Conservation (phyloP, 1,140 invertebrate species). For the Liolophura sinensis region DNA sequence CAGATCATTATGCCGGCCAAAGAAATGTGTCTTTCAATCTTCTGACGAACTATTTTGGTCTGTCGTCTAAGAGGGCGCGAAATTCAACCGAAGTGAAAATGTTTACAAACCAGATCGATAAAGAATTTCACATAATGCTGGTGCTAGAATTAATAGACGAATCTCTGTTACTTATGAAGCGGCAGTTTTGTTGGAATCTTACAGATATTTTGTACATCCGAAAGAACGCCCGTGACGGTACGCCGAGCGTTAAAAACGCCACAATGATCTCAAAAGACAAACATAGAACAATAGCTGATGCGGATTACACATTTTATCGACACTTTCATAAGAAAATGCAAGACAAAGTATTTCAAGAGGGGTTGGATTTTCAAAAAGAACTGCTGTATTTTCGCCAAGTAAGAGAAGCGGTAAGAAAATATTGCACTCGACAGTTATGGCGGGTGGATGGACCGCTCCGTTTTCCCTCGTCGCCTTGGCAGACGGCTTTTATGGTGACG, state of each 20-base stretch:
- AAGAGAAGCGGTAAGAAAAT: too few species aligned
- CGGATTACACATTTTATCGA: too few species aligned
- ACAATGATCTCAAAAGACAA: too few species aligned
- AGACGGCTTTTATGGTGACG: constrained; percentile 23
- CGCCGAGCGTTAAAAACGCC: too few species aligned
- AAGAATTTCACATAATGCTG: constrained; percentile 61
- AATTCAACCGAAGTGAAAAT: constrained; percentile 7
- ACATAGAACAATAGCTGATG: too few species aligned
- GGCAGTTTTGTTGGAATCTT: constrained; percentile 61
- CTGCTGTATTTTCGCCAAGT: too few species aligned
- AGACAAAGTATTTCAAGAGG: too few species aligned
- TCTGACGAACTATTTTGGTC: constrained; percentile 33
- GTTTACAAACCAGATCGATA: constrained; percentile 14
- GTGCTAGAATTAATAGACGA: constrained; percentile 63
- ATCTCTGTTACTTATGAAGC: constrained; percentile 60
- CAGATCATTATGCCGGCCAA: constrained; percentile 15
- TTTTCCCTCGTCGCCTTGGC: constrained; percentile 25
- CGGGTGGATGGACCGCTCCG: too few species aligned
- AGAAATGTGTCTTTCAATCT: constrained; percentile 26
- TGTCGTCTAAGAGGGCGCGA: constrained; percentile 12
- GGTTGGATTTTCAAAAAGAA: too few species aligned
- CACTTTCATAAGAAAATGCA: too few species aligned
- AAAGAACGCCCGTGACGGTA: constrained; percentile 5
- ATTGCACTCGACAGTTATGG: too few species aligned
- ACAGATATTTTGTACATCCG: constrained; percentile 51